Base-by-base conservation (phyloP, 2,797 vertebrate genomes). In the Neosilurus mollespiculum region DNA sequence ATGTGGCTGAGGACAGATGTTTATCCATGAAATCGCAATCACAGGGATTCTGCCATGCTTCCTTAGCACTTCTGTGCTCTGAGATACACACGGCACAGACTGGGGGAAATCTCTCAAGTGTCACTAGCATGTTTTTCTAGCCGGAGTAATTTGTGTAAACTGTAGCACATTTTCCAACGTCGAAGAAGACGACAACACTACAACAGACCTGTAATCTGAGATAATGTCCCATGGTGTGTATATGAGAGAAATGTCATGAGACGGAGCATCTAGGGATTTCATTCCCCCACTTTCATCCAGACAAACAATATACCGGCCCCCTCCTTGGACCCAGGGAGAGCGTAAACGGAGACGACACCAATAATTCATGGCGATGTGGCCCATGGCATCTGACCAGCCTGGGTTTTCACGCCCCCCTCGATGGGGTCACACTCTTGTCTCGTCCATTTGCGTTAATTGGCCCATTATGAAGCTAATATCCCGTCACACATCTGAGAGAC, bases 371-470 rank as follows among this genome's bases (percentile, higher is more conserved):
- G 89, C 65, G 78, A 87, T 88, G 86, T 87, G 73, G 90, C 89
- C 87, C 83, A 89, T 90, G 89, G 88, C 92, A 91, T 92, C 90
- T 88, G 87, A 88, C 88, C 87, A 84, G 86, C 86, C 86, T 83
- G 67, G 90, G 86, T 90, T 89, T 88, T 86, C 85, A 75, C 84
- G 89, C 78, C 93, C 90, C 93, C 93, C 89, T 89, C 91, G 86
- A 90, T 90, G 91, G 90, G 91, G 90, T 93, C 90, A 91, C 70
- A 70, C 80, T 91, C 88, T 90, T 90, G 89, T 83, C 88, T 85
- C 87, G 86, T 94, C 93, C 93, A 94, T 94, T 95, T 93, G 90
- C 86, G 81, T 90, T 95, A 94, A 95, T 95, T 94, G 91, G 85
- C 90, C 91, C 77, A 20, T 87, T 85, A 80, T 83, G 75, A 86